Base-by-base conservation (phyloP, 1,140 invertebrate species). In the Cepaea nemoralis region DNA sequence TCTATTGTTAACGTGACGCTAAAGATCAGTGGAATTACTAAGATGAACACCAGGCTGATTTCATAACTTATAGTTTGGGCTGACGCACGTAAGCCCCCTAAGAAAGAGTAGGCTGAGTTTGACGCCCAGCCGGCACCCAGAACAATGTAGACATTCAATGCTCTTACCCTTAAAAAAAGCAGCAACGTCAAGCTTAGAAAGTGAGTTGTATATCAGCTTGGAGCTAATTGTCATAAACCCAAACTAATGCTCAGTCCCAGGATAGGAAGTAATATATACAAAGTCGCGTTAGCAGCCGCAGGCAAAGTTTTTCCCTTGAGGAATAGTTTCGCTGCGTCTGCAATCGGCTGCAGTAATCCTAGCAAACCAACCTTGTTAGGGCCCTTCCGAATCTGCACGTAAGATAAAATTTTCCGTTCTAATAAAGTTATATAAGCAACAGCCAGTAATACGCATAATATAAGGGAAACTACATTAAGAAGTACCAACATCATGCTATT, bases 51-150 rank as follows among this genome's bases (percentile, higher is more conserved):
- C 86, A 94, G 92, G 50, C 92, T 93, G 42, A 95, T 93, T 63
- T 63, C 94, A 93, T 94, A 95, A 89, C 94, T 94, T 93, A 95
- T 93, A 85, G 92, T 93, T 92, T 95, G 94, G 91, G 93, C 92
- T 70, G 94, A 92, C 50, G 92, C 91, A 1, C 94, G 94, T 83
- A 94, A 90, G 0, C 91, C 89, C 0, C 94, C 94, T 87, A 94
- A 92, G 87, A 94, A 91, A 78, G 94, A 88, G 93, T 94, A 95
- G 91, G 93, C 93, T 83, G 93, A 94, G 92, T 94, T 94, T 78
- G 93, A 94, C 87, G 93, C 92, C 90, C 94, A 94, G 45, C 94
- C 94, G 74, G 92, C 87, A 81, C 93, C 81, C 86, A 94, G 91
- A 81, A 94, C 80, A 74, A 82, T 85, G 92, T 94, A 94, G 87